Percentiles rank a stretch among this genome's conserved stretches.
Conservation (phyloP, 2,113 vertebrate species). For the Cyanistes caeruleus region DNA sequence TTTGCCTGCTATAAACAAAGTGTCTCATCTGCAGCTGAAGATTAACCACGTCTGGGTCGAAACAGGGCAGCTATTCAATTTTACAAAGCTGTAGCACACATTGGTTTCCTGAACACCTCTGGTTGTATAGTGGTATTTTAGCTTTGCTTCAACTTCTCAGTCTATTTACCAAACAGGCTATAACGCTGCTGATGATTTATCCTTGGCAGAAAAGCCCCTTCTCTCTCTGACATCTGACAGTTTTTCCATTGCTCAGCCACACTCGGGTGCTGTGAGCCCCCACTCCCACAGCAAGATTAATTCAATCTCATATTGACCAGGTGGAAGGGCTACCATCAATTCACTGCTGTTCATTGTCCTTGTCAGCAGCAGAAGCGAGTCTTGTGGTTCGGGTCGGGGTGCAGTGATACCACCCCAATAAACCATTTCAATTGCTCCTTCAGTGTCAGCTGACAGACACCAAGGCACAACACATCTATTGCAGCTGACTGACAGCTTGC, state of each 20-base stretch:
- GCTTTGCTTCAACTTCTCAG: background rate
- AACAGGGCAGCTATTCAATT: background rate
- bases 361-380: background rate
- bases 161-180: background rate
- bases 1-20: background rate
- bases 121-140: background rate
- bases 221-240: background rate
- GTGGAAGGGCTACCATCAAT: background rate
- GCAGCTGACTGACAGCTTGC: background rate
- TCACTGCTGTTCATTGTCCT: accelerated
- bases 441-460: background rate
- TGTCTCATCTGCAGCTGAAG: background rate
- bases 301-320: background rate
- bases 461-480: background rate
- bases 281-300: background rate
- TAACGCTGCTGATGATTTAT: background rate
- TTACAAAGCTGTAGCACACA: background rate
- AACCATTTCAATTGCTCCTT: background rate
- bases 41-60: background rate
- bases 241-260: background rate
- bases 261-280: accelerated
- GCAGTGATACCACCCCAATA: background rate
- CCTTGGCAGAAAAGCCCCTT: background rate
- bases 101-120: background rate
- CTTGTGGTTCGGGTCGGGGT: background rate